These are phyloP conservation scores for Ennomos quercinarius DNA, from an alignment of 2,888 invertebrate species.

Conservation along the genomic window DNA sequence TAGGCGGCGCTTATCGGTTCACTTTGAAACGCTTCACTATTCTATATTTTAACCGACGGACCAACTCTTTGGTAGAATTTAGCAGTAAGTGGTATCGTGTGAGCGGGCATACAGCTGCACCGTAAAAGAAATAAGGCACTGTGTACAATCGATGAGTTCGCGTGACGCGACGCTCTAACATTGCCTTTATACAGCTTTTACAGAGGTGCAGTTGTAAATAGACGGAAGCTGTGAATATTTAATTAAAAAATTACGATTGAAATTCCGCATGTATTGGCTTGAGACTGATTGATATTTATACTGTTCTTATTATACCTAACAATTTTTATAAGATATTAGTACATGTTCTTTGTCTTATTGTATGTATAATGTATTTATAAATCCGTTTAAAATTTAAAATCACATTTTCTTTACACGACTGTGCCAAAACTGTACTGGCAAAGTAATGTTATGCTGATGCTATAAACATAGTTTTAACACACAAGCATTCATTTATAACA, in stretches of 20 bases:
- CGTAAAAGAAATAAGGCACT: slow-evolving; percentile 36
- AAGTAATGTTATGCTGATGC: slow-evolving; percentile 15
- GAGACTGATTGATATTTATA: slow-evolving; percentile 78
- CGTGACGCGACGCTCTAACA: not conserved
- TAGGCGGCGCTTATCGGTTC: slow-evolving; percentile 53
- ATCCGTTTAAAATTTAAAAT: slow-evolving; percentile 28
- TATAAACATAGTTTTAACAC: not conserved
- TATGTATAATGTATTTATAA: slow-evolving; percentile 30
- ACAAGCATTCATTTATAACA: no score
- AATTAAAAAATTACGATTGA: slow-evolving; percentile 54
- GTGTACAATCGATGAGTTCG: slow-evolving; percentile 29
- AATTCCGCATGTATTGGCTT: slow-evolving; percentile 69
- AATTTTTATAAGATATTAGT: slow-evolving; percentile 55
- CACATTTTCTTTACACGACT: slow-evolving; percentile 39
- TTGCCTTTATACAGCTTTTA: slow-evolving; percentile 1
- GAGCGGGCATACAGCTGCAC: slow-evolving; percentile 54
- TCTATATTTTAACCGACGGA: slow-evolving; percentile 72
- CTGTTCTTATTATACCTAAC: slow-evolving; percentile 61
- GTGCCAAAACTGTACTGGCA: slow-evolving; percentile 56
- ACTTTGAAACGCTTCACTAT: slow-evolving; percentile 39
- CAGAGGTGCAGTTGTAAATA: slow-evolving; percentile 44
- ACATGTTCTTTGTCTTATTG: slow-evolving; percentile 48
- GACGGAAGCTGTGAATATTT: slow-evolving; percentile 51
- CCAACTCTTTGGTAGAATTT: slow-evolving; percentile 76
- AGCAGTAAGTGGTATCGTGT: slow-evolving; percentile 65